Conservation (phyloP, 2,888 invertebrate genomes). For the Dicycla oo region DNA sequence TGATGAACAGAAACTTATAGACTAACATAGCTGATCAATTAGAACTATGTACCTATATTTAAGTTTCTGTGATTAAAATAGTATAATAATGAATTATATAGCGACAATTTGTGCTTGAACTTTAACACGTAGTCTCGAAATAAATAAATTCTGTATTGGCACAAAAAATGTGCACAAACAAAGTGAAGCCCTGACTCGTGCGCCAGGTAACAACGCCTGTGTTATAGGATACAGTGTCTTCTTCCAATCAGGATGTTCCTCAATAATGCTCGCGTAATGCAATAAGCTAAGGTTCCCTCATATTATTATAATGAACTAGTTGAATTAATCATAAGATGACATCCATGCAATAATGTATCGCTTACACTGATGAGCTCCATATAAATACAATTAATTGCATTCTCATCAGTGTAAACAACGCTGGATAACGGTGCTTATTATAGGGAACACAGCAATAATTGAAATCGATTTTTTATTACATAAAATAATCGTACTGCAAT, state of each 20-base stretch:
- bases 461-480: neutral
- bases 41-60: slow-evolving; percentile 12
- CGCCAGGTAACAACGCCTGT: no score
- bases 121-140: neutral
- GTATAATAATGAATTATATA: slow-evolving; percentile 12
- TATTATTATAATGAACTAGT: slow-evolving; percentile 5
- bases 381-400: neutral
- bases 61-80: slow-evolving; percentile 35
- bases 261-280: slow-evolving; percentile 8
- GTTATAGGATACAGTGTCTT: no score
- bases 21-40: slow-evolving; percentile 22
- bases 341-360: neutral
- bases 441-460: slow-evolving; percentile 20
- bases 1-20: slow-evolving; percentile 45
- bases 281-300: slow-evolving; percentile 10
- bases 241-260: no score
- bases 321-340: slow-evolving; percentile 23
- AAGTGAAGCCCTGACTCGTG: no score
- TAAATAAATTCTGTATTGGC: no score
- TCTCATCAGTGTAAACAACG: neutral
- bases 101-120: slow-evolving; percentile 10
- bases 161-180: no score
- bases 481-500: neutral
- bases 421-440: neutral
- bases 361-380: slow-evolving; percentile 1